Base-by-base conservation (phyloP, 1,140 invertebrate genomes). In the Stegodyphus mimosarum region DNA sequence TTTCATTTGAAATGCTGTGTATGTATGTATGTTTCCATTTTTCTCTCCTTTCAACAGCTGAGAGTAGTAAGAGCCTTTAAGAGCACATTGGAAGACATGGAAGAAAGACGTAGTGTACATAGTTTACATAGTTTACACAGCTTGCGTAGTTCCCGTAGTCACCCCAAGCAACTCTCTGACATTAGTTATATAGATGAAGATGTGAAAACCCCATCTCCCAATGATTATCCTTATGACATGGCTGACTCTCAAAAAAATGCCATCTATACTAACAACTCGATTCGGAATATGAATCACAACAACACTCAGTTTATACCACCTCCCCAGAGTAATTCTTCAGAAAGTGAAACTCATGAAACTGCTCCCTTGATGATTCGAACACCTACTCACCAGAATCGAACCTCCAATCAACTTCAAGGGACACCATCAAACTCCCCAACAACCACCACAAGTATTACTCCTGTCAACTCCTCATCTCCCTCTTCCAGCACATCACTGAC, bases 51-150 rank as follows among this genome's bases (percentile, higher is more conserved):
- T 70, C 49, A 53, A 93, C 96, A 99, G 98, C 95, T 99, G 93
- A 96, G 98, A 93, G 98, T 99, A 93, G 98, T 99, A 93, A 96
- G 98, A 93, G 98, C 98, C 91, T 99, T 99, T 96, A 98, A 97
- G 93, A 99, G 97, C 90, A 99, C 96, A 90, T 93, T 99, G 93
- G 98, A 99, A 94, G 98, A 99, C 93, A 93, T 99, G 93, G 98
- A 99, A 93, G 98, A 99, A 93, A 95, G 97, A 90, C 95, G 97
- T 91, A 98, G 97, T 92, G 94, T 98, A 91, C 97, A 98, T 95
- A 97, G 96, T 94, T 95, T 97, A 92, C 96, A 96, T 93, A 97
- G 95, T 93, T 83, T 84, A 77, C 86, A 83, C 81, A 87, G 86
- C 55, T 94, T 96, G 90, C 94, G 95, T 93, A 95, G 94, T 92